phyloP scores from a whole-genome alignment of 2,113 vertebrate genomes.

The Crotophaga sulcirostris region DNA sequence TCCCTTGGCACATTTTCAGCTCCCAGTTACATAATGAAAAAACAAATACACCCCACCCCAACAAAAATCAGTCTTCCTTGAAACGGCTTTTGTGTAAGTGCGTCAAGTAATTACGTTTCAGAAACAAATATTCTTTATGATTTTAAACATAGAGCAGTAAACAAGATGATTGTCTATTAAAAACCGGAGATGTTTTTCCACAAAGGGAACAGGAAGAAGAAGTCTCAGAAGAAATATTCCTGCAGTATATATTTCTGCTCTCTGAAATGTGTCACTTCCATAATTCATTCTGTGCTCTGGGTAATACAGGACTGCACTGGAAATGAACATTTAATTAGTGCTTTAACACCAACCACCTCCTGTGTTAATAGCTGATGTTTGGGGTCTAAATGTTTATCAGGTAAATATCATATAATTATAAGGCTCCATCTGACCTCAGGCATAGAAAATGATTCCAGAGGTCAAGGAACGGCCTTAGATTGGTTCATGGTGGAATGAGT shows the following conservation, averaged over 20 bases:
- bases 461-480: not conserved
- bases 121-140: not conserved
- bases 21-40: not conserved
- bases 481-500: not conserved
- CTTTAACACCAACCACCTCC: not conserved
- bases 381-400: conserved; percentile 3
- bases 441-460: not conserved
- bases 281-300: not conserved
- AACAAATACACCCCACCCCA: not conserved
- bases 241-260: not conserved
- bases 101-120: not conserved
- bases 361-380: not conserved
- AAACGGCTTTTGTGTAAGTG: not conserved
- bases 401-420: not conserved
- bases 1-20: not conserved
- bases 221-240: not conserved
- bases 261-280: not conserved
- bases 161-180: not conserved
- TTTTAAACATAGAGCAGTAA: not conserved
- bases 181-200: not conserved
- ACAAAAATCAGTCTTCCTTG: not conserved
- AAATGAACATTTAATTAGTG: conserved; percentile 54
- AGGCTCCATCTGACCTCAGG: not conserved
- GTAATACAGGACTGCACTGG: not conserved
- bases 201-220: not conserved